These are phyloP conservation scores for Chaenocephalus aceratus DNA, from an alignment of 2,113 vertebrate species.

Conservation along the genomic window DNA sequence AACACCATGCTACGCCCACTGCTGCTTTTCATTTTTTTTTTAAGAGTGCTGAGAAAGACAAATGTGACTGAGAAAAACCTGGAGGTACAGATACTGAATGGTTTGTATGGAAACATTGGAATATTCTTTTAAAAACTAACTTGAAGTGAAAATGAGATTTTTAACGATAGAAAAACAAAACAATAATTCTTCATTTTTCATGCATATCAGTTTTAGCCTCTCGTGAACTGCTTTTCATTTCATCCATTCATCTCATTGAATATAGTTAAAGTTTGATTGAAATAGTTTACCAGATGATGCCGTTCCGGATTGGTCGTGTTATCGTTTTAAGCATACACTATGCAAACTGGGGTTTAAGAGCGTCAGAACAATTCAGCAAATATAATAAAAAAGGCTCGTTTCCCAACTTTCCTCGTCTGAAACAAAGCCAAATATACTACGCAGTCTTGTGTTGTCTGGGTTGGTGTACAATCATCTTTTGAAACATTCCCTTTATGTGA, in stretches of 20 bases:
- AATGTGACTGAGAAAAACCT: conserved; percentile 19
- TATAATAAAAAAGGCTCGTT: not conserved
- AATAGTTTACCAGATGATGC: not conserved
- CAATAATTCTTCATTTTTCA: no score
- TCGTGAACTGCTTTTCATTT: not conserved
- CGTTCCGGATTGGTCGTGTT: not conserved
- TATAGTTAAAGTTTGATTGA: not conserved
- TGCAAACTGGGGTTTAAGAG: not conserved
- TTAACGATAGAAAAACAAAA: no score
- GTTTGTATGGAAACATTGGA: not conserved
- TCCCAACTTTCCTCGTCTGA: not conserved
- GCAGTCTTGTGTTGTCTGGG: not conserved
- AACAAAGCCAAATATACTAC: conserved; percentile 6
- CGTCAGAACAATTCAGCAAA: not conserved
- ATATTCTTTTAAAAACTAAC: not conserved
- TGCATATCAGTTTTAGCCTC: no score
- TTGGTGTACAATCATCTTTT: not conserved
- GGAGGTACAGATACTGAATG: not conserved
- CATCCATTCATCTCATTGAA: not conserved
- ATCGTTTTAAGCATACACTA: not conserved
- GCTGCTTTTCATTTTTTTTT: conserved; percentile 11
- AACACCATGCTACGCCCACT: not conserved
- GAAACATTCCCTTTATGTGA: conserved; percentile 17
- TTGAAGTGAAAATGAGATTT: no score
- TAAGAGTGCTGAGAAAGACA: conserved; percentile 30